Base-by-base conservation (phyloP, 2,113 vertebrate genomes). In the Scophthalmus maximus region DNA sequence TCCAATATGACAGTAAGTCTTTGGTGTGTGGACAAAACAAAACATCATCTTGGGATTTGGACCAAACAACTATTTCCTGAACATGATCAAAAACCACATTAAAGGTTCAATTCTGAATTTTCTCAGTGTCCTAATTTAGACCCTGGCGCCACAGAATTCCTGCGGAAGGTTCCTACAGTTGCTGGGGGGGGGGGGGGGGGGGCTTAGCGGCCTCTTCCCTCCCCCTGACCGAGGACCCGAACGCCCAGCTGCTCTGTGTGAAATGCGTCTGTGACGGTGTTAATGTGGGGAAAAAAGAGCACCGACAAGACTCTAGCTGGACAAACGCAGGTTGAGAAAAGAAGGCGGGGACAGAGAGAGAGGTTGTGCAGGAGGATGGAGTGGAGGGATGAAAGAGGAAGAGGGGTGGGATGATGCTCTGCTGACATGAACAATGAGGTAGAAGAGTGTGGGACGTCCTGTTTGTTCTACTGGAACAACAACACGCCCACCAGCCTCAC, bases 381-480 rank as follows among this genome's bases (percentile, higher is more conserved):
- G 23, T 5, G 10, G 34, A 40, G 20, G 20, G 25, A 59, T 58
- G 30, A 23, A 58, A 22, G 11, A 34, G 53, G 18, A 34, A 12
- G n/a, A 22, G 30, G n/a, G 52, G 8, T n/a, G n/a, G 18, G 27
- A 27, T 18, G 17, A 22, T 5, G 20, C 9, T 9, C 3, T 10
- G 12, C 32, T 59, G 20, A 40, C 34, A 10, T 26, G 36, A 40
- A 59, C 57, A 26, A 59, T 26, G 57, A 59, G 15, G 18, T 46
- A n/a, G 42, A 46, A 4, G n/a, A 34, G 53, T 55, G 7, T 36
- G 55, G 32, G 22, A 18, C 58, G 38, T 60, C 36, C 36, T 25
- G 23, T 42, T 26, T 59, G 57, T 8, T 59, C 23, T 26, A 23
- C 36, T 23, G 57, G 22, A 59, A 59, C 57, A 59, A 42, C 36